Evolutionary conservation across 2,888 invertebrate species (phyloP).

Genomic region (Aphodius granarius): DNA sequence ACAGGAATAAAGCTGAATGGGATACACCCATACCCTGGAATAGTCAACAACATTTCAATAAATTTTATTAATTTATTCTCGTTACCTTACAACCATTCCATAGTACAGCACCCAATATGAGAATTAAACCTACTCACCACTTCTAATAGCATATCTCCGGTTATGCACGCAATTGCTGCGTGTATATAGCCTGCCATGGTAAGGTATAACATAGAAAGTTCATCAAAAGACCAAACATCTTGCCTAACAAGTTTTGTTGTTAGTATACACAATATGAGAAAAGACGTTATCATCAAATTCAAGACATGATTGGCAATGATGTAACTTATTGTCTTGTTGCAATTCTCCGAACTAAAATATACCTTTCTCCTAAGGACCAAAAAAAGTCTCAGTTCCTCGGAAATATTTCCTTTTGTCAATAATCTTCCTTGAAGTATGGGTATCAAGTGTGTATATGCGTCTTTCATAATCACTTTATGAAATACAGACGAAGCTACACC

Average conservation of each 20-base stretch:
- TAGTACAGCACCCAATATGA: too few species aligned
- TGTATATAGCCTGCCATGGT: not conserved
- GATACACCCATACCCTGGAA: too few species aligned
- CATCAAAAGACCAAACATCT: not conserved
- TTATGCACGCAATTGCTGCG: not conserved
- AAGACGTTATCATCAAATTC: not conserved
- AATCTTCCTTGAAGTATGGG: not conserved
- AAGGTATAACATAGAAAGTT: not conserved
- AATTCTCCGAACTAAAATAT: not conserved
- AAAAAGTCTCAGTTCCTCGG: not conserved
- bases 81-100: too few species aligned
- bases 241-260: not conserved
- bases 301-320: not conserved
- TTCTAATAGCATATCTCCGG: not conserved
- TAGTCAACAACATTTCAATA: not conserved
- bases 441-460: not conserved
- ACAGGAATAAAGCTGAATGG: too few species aligned
- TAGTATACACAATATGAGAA: not conserved
- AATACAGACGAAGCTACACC: not conserved
- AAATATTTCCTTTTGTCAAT: not conserved
- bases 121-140: too few species aligned
- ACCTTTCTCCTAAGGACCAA: not conserved
- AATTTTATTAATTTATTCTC: not conserved
- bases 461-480: not conserved
- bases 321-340: not conserved